Base-by-base conservation (phyloP, 2,888 invertebrate genomes). In the Tiphia femorata region DNA sequence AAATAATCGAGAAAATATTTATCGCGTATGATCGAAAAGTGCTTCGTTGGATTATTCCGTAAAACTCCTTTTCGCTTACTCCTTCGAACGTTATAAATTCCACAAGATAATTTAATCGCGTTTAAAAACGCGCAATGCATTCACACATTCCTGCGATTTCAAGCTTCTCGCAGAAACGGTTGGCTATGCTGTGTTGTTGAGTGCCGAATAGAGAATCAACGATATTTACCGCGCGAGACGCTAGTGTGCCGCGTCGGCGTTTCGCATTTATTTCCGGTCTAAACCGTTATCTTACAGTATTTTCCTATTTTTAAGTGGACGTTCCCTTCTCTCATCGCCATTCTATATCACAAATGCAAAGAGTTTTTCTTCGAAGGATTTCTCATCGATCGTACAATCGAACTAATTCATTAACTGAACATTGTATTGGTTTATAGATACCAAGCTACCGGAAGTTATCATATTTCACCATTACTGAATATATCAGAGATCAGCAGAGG, bases 201-300 rank as follows among this genome's bases (percentile, higher is more conserved):
- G 75, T 61, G 67, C 29, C 58, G 12, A 17, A 37, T 47, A 49
- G 14, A 33, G 14, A 33, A 23, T 30, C n/a, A 14, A 29, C 21
- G 49, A 55, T 64, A 48, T 54, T 53, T 58, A 33, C 61, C 69
- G 41, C 41, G 30, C 60, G 63, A 20, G 68, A 61, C 75, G 68
- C 67, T 48, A 33, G 27, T 10, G 44, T 62, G 46, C 35, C 16
- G 19, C 19, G 51, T 62, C 52, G 54, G 59, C 55, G 55, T 69
- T 62, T 59, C 58, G 50, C 51, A 56, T 56, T 59, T 54, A 64
- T 64, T 75, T 77, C 75, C 76, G 74, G 74, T 69, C 64, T 62
- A 59, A 44, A 43, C 58, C 57, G 63, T 60, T 66, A 64, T 56
- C 54, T 60, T 63, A 67, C 62, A 64, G 64, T 70, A 57, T 56